Evolutionary conservation across 2,113 vertebrate species (phyloP), one percentile per base, ranked within the genome.

Genomic region (Apus apus): DNA sequence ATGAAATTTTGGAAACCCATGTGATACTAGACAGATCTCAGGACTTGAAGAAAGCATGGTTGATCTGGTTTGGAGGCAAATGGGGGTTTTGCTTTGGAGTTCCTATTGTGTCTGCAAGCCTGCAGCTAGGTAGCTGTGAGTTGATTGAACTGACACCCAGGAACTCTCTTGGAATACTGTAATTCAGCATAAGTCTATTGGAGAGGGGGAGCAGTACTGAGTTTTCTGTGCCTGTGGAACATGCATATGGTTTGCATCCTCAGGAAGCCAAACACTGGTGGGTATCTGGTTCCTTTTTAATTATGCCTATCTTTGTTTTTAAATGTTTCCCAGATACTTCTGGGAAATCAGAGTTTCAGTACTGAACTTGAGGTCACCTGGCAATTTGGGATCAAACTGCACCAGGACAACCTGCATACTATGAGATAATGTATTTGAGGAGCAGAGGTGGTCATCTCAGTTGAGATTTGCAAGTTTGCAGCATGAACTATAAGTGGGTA

Each of bases 121-220:
- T 54, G 40, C 46, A 70, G 38, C 70, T 6, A 34, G n/a, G 21
- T 76, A n/a, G 21, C 46, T 23, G 5, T 40, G 43, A 67, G 13
- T 12, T 77, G 53, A 56, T 53, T 64, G 40, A 87, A 36, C 32
- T 75, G 62, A 78, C 91, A 57, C 46, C 45, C n/a, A 34, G 67
- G 32, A 87, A 12, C 51, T 57, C 43, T 25, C 50, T n/a, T 60
- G 27, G 46, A 51, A 14, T 66, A 2, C 23, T 78, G 18, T 45
- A 60, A 34, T 51, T 88, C 2, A 0, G 4, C 1, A 0, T 48
- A 19, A 1, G 0, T 34, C 62, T 26, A 21, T 38, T 80, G 66
- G 45, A 87, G 83, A 83, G 38, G 53, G 40, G 68, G 92, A 75
- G 36, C 74, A n/a, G 12, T 23, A 16, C 50, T 50, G 34, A 15